Conservation (phyloP, 53 echinoderm and acorn worm species). For the Apostichopus leukothele region DNA sequence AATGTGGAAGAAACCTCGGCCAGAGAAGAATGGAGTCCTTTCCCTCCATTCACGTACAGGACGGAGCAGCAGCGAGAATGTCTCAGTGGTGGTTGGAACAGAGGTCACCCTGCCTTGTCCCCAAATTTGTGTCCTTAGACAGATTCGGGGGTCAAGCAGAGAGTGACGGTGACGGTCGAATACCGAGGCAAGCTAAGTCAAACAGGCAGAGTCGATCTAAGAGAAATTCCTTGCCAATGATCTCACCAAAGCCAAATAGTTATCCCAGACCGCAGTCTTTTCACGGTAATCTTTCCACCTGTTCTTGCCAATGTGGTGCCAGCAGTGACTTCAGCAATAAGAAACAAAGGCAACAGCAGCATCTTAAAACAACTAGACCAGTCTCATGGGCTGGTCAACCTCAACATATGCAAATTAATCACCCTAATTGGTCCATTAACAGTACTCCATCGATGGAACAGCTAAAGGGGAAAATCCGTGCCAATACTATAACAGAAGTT, state of each 20-base stretch:
- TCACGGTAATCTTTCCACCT: constrained; percentile 37
- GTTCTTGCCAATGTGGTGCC: constrained; percentile 38
- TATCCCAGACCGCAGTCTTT: constrained; percentile 47
- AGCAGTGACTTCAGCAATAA: background rate
- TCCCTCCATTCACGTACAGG: constrained; percentile 36
- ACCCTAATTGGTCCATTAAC: constrained; percentile 8
- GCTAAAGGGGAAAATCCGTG: constrained; percentile 22
- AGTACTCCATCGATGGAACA: constrained; percentile 32
- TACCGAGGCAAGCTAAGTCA: background rate
- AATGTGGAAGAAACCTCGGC: background rate
- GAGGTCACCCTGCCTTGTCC: constrained; percentile 16
- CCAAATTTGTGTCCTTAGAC: background rate
- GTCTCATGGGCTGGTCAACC: constrained; percentile 26
- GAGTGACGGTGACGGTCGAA: background rate
- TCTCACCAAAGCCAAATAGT: constrained; percentile 40
- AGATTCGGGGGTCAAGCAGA: background rate
- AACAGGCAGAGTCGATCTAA: constrained; percentile 9
- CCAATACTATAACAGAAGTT: constrained; percentile 23
- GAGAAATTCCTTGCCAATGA: constrained; percentile 31
- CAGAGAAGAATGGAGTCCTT: background rate
- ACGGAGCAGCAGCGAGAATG: constrained; percentile 42
- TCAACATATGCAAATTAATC: constrained; percentile 5
- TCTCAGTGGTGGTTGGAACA: constrained; percentile 51
- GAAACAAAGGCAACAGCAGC: background rate
- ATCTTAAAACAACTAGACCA: background rate